phyloP scores from a whole-genome alignment of 2,888 invertebrate species.

The Smittia aterrima region DNA sequence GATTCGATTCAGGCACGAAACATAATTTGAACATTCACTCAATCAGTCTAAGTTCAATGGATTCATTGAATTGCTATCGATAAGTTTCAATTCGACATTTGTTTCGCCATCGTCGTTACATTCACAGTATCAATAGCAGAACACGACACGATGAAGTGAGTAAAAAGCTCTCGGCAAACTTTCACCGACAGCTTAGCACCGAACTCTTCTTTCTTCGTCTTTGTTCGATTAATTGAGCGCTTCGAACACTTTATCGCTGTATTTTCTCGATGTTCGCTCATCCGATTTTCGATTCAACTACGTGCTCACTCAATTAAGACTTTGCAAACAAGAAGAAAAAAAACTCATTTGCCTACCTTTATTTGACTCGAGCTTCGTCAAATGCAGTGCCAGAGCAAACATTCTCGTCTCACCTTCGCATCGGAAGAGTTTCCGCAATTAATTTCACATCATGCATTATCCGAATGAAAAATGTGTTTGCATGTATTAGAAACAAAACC shows the following conservation, averaged over 20 bases:
- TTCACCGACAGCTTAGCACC: neutral
- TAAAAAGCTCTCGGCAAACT: too few relatives aligned
- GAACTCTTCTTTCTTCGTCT: neutral
- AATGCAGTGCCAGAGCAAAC: neutral
- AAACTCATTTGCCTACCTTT: neutral
- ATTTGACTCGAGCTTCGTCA: neutral
- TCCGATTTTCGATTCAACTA: neutral
- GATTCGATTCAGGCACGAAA: neutral
- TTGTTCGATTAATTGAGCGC: neutral
- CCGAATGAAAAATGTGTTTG: neutral
- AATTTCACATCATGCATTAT: neutral
- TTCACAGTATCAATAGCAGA: too few relatives aligned
- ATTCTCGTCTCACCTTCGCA: neutral
- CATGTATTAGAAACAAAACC: neutral
- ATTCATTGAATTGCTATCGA: neutral
- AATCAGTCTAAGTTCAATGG: neutral
- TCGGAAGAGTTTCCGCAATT: slow-evolving; percentile 6
- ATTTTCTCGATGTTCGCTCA: too few relatives aligned
- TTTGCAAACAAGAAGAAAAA: neutral
- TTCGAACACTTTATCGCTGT: neutral
- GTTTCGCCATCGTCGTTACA: neutral
- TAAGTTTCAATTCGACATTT: neutral
- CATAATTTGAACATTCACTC: neutral
- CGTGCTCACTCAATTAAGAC: neutral
- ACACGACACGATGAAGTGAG: too few relatives aligned